These are phyloP conservation scores for Drosophila carrolli DNA, from an alignment of 1,140 invertebrate genomes.

Conservation along the genomic window DNA sequence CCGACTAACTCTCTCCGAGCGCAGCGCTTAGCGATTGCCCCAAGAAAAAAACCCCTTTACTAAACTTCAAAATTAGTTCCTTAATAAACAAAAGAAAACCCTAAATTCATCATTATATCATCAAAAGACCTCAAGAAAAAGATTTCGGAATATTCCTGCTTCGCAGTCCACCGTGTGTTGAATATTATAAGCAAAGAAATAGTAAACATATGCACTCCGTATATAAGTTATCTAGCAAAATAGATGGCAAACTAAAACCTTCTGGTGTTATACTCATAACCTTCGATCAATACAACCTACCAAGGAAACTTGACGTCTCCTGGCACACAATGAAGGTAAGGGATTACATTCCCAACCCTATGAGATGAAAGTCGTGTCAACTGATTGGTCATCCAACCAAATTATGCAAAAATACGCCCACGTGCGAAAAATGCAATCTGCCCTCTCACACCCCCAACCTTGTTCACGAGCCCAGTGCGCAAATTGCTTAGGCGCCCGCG, in stretches of 20 bases:
- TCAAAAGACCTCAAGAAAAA: no score
- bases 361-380: conserved; percentile 11
- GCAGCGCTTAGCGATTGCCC: no score
- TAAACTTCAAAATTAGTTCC: no score
- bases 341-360: conserved; percentile 6
- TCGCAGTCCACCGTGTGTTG: background rate
- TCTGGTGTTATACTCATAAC: background rate
- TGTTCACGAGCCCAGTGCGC: no score
- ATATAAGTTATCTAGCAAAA: conserved; percentile 21
- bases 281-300: conserved; percentile 6
- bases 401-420: background rate
- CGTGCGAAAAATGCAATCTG: background rate
- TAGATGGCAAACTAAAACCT: conserved; percentile 1
- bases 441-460: background rate
- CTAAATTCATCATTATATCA: no score
- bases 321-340: background rate
- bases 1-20: no score
- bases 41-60: no score
- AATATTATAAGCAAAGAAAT: background rate
- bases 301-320: background rate
- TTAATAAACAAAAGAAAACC: no score
- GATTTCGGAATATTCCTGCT: background rate
- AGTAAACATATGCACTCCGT: background rate
- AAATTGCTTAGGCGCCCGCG: no score
- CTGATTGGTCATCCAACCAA: conserved; percentile 8